phyloP scores from a whole-genome alignment of 2,113 vertebrate genomes.

The Diglossa brunneiventris region DNA sequence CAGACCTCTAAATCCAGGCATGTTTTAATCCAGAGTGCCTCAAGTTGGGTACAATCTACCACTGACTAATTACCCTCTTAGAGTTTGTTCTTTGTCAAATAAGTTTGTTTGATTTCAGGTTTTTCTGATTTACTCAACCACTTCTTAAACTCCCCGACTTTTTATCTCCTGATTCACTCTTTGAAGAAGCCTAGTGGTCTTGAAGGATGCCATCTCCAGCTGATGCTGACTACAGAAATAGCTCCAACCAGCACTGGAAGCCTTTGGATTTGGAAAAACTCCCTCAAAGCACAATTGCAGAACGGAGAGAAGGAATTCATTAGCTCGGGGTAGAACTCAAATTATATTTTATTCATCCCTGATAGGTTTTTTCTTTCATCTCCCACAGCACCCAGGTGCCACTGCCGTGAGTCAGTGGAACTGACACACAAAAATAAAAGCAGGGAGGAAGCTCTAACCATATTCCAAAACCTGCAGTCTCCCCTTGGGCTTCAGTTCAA shows the following conservation, averaged over 20 bases:
- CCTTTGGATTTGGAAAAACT: neutral
- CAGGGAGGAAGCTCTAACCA: neutral
- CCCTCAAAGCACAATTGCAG: neutral
- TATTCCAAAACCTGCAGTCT: neutral
- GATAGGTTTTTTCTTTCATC: slow-evolving; percentile 27
- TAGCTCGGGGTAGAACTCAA: neutral
- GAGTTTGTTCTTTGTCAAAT: neutral
- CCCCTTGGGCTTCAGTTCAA: neutral
- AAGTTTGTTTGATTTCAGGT: neutral
- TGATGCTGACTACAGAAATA: slow-evolving; percentile 19
- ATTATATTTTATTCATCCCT: slow-evolving; percentile 34
- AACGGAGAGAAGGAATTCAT: neutral
- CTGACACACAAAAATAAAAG: neutral
- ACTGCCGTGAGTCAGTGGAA: slow-evolving; percentile 2
- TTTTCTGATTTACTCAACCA: slow-evolving; percentile 15
- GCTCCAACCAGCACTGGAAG: neutral
- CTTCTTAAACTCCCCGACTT: neutral
- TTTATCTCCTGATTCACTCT: neutral
- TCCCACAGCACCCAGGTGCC: slow-evolving; percentile 24
- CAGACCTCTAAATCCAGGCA: neutral
- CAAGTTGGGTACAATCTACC: neutral
- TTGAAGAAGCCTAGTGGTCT: slow-evolving; percentile 44
- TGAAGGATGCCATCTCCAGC: slow-evolving; percentile 18
- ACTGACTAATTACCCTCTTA: slow-evolving; percentile 8
- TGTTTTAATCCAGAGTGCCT: neutral